These are phyloP conservation scores for Xestia rhomboidea DNA, from an alignment of 2,888 invertebrate species.

Conservation along the genomic window DNA sequence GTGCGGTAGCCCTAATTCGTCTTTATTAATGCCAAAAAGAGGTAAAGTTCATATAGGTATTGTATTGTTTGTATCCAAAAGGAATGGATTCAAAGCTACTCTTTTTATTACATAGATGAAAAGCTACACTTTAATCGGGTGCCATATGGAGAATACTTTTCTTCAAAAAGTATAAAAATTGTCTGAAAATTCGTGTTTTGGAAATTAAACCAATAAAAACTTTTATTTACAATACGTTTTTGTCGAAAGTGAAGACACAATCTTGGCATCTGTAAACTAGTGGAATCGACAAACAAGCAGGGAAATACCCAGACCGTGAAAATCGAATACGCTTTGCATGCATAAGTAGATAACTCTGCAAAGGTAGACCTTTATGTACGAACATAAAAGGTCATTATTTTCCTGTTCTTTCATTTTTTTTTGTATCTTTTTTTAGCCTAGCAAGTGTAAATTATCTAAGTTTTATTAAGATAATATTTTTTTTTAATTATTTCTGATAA, in stretches of 20 bases:
- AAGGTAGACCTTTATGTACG: constrained; percentile 1
- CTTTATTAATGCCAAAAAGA: not conserved
- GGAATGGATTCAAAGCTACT: not conserved
- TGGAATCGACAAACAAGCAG: not conserved
- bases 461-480: not conserved
- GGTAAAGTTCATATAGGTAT: too few relatives aligned
- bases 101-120: not conserved
- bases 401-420: constrained; percentile 22
- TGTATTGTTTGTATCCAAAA: not conserved
- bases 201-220: not conserved
- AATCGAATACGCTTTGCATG: constrained; percentile 49
- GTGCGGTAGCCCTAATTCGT: too few relatives aligned
- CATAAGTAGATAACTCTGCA: constrained; percentile 21
- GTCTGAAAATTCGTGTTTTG: not conserved
- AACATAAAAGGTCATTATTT: constrained; percentile 12
- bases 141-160: not conserved
- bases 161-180: not conserved
- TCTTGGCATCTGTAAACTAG: not conserved
- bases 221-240: not conserved
- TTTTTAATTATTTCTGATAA: not conserved
- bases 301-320: constrained; percentile 44
- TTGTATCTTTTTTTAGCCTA: not conserved
- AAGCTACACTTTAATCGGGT: not conserved
- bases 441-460: not conserved
- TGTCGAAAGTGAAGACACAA: not conserved